Evolutionary conservation across 1,140 invertebrate species (phyloP), one percentile per base, ranked within the genome.

Genomic region (Drosophila elegans): DNA sequence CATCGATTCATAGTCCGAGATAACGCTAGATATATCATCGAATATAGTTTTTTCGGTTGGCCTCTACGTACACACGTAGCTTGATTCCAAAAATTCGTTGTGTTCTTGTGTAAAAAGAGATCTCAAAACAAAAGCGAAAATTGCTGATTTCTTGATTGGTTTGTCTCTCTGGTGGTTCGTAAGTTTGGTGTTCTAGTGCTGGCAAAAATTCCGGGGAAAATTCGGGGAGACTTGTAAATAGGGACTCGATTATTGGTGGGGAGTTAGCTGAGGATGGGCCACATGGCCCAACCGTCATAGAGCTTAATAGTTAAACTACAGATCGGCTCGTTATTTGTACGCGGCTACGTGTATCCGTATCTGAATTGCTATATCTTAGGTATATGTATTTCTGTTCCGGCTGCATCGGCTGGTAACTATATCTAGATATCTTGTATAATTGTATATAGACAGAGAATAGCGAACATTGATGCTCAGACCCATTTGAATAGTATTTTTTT

Each of bases 391-490:
- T 39, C 44, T 56, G 57, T 44, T 13, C 53, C 53, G 39, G 52
- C 53, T 29, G 52, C 57, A 49, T 67, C 59, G 76, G 51, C n/a
- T 69, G 69, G 36, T 75, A 53, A 45, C 44, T 71, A 71, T 55
- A 76, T 42, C 71, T 73, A 68, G 25, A 59, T 81, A 55, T 71
- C 39, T 27, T 49, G 32, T 66, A 36, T 53, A 57, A 67, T 61
- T 74, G 27, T 71, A 51, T 78, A 38, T 51, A 42, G 54, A 74
- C 52, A 69, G 51, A 73, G 78, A 78, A 64, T 77, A 77, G 74
- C 52, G 73, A 75, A 75, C 61, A 48, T 75, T 79, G 42, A 74
- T 62, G 74, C 61, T 81, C 77, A 72, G 77, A 81, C 72, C 72
- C 77, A 75, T 42, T 78, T 48, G 11, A 59, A 78, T 64, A 78